Evolutionary conservation across 2,797 vertebrate species (phyloP), one percentile per base, ranked within the genome.

Genomic region (Lemur catta): DNA sequence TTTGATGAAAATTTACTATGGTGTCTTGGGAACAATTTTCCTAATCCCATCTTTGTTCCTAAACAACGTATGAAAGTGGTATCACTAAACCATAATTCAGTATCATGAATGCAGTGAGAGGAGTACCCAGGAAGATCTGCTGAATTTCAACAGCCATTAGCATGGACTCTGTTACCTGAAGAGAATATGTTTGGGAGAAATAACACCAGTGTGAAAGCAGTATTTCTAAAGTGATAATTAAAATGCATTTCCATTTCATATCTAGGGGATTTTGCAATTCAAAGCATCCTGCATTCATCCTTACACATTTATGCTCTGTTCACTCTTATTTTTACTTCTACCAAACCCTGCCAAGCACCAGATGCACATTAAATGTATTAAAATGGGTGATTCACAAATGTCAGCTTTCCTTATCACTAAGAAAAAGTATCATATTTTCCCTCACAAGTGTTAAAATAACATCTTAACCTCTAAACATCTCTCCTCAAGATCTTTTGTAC

Each of bases 211-310:
- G 79, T 98, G 96, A 97, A 98, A 98, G 93, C 95, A 97, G 97
- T 98, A 97, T 97, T 98, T 98, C 97, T 98, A 98, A 98, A 98
- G 98, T 98, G 98, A 98, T 98, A 98, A 98, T 98, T 98, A 98
- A 97, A 97, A 96, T 98, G 81, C 82, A 96, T 98, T 98, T 98
- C 97, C 98, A 98, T 98, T 98, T 97, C 97, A 97, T 97, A 98
- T 98, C 86, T 96, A 97, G 92, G 92, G 94, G 91, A 95, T 96
- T 97, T 97, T 98, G 97, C 97, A 98, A 98, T 98, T 98, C 95
- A 98, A 97, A 97, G 94, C 84, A 97, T 95, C 92, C 82, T 97
- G 7, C 65, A 81, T 97, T 90, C 92, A 85, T 93, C 79, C 78
- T 96, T 96, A 61, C 15, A 89, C 63, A 86, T 94, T 88, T 91